A percentile compares a stretch with the other conserved stretches of the same genome.
phyloP scores from a whole-genome alignment of 2,797 vertebrate species.

The Tinamus major region DNA sequence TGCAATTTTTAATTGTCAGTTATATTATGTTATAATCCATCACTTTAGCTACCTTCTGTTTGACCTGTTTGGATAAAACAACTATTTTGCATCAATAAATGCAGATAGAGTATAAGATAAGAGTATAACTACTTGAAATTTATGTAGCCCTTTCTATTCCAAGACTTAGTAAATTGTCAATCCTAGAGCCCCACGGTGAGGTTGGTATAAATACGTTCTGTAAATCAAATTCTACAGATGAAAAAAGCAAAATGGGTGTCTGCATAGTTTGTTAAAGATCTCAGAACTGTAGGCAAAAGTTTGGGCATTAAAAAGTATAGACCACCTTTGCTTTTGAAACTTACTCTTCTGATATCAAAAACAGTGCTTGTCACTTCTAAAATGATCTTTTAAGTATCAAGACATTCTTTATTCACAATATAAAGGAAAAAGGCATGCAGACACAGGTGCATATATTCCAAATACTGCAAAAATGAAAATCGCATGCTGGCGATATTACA shows the following conservation, averaged over 20 bases:
- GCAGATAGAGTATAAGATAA: not conserved
- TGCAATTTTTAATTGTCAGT: not conserved
- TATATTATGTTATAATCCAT: not conserved
- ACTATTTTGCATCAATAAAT: not conserved
- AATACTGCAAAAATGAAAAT: not conserved
- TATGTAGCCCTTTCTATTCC: conserved; percentile 19
- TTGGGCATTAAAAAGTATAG: not conserved
- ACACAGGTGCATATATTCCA: not conserved
- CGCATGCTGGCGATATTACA: not conserved
- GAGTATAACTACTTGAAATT: conserved; percentile 26
- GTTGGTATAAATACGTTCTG: not conserved
- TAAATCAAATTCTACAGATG: not conserved
- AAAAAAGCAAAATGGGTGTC: not conserved
- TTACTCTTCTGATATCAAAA: not conserved
- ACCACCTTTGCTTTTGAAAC: not conserved
- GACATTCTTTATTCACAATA: not conserved
- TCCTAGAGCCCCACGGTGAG: not conserved
- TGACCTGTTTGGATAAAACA: not conserved
- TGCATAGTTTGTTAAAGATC: not conserved
- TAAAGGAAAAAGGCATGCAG: not conserved
- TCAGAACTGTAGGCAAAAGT: not conserved
- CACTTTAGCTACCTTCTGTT: not conserved
- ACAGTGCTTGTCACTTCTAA: not conserved
- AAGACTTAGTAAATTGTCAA: conserved; percentile 15
- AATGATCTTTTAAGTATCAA: not conserved